Conservation (phyloP, 2,888 invertebrate species). For the Diogma glabrata region DNA sequence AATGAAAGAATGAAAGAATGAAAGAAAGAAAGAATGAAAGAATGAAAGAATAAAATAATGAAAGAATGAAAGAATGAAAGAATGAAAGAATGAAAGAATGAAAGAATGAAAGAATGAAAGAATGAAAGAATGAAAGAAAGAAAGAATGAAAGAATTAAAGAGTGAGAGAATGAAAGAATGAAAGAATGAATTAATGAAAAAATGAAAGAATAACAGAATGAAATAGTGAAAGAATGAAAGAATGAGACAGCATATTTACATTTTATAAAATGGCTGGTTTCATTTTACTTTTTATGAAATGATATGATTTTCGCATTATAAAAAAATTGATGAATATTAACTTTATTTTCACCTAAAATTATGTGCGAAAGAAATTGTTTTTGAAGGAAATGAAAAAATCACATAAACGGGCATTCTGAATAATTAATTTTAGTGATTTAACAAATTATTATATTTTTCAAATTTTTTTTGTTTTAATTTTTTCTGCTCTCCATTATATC, state of each 20-base stretch:
- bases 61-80: background rate
- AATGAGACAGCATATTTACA: slow-evolving; percentile 5
- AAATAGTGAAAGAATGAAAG: background rate
- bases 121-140: background rate
- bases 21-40: background rate
- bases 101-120: background rate
- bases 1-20: background rate
- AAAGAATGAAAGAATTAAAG: background rate
- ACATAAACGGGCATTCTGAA: too few species aligned
- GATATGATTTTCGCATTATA: too few species aligned
- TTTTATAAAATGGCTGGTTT: slow-evolving; percentile 7
- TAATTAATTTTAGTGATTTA: too few species aligned
- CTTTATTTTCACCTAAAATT: too few species aligned
- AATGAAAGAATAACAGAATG: background rate
- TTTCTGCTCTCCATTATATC: too few species aligned
- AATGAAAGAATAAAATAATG: background rate
- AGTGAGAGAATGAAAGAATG: background rate
- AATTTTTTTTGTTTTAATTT: too few species aligned
- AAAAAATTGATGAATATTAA: too few species aligned
- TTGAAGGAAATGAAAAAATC: too few species aligned
- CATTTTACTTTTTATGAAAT: too few species aligned
- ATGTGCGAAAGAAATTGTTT: too few species aligned
- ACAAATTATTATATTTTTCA: too few species aligned
- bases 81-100: background rate
- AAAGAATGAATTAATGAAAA: background rate